phyloP scores from a whole-genome alignment of 2,797 vertebrate genomes.

The Botia kubotai region DNA sequence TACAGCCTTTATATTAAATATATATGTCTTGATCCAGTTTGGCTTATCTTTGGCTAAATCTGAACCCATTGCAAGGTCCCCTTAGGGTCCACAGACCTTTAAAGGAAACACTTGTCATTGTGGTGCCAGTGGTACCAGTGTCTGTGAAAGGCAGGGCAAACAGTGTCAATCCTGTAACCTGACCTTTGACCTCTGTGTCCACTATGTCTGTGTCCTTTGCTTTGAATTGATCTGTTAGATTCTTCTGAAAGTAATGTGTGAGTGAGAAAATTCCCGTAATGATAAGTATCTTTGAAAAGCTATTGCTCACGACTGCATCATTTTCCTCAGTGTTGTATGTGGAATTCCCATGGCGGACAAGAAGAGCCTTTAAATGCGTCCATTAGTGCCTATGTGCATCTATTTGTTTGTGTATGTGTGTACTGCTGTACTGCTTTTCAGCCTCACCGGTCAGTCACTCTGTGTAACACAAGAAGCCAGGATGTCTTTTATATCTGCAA shows the following conservation, averaged over 20 bases:
- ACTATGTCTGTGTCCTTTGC: constrained; percentile 55
- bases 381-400: constrained; percentile 28
- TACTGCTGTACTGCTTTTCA: constrained; percentile 15
- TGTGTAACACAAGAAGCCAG: constrained; percentile 28
- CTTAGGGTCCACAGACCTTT: constrained; percentile 21
- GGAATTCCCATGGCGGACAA: constrained; percentile 27
- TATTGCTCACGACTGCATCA: constrained; percentile 54
- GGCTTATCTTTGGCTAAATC: not conserved
- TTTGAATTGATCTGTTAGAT: constrained; percentile 71
- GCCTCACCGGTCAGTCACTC: constrained; percentile 19
- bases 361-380: constrained; percentile 39
- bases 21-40: too few species aligned
- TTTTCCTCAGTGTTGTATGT: constrained; percentile 42
- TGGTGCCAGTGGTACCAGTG: constrained; percentile 64
- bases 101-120: constrained; percentile 64
- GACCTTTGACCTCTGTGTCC: constrained; percentile 70
- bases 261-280: constrained; percentile 66
- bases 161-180: constrained; percentile 58
- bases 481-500: constrained; percentile 27
- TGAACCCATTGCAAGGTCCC: constrained; percentile 52
- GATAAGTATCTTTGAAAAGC: constrained; percentile 53
- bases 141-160: constrained; percentile 62
- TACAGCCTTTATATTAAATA: too few species aligned
- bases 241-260: constrained; percentile 59
- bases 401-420: constrained; percentile 45